Evolutionary conservation across 1,140 invertebrate species (phyloP).

Genomic region (Pachyrhynchus sulphureomaculatus): DNA sequence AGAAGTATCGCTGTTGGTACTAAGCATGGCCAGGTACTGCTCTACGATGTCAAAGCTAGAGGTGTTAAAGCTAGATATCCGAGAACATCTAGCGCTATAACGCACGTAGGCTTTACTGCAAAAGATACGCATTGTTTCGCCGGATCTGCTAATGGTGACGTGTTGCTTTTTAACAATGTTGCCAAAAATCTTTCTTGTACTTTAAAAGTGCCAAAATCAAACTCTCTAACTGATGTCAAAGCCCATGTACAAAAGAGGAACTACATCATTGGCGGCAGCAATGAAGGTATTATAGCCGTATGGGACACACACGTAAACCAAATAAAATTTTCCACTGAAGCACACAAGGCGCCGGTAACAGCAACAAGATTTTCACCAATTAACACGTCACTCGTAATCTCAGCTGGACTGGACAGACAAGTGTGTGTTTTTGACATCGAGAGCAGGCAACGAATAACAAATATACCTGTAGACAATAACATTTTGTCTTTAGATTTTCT

Average conservation of each 20-base stretch:
- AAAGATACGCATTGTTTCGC: slow-evolving; percentile 47
- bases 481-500: slow-evolving; percentile 46
- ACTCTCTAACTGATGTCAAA: slow-evolving; percentile 39
- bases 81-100: slow-evolving; percentile 32
- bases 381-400: slow-evolving; percentile 40
- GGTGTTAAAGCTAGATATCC: slow-evolving; percentile 41
- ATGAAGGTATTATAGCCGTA: slow-evolving; percentile 45
- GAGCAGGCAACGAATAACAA: slow-evolving; percentile 32
- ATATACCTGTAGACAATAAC: slow-evolving; percentile 38
- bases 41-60: slow-evolving; percentile 48
- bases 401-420: slow-evolving; percentile 42
- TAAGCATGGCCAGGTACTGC: slow-evolving; percentile 40
- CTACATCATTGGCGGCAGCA: slow-evolving; percentile 42
- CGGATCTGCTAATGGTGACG: slow-evolving; percentile 43
- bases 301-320: slow-evolving; percentile 48
- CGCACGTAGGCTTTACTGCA: slow-evolving; percentile 39
- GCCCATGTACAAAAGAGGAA: slow-evolving; percentile 43
- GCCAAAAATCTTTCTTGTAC: slow-evolving; percentile 36
- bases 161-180: slow-evolving; percentile 42
- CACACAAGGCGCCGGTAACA: slow-evolving; percentile 43
- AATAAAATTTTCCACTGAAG: slow-evolving; percentile 35
- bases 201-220: slow-evolving; percentile 43
- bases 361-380: slow-evolving; percentile 43
- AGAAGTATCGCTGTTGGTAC: slow-evolving; percentile 47
- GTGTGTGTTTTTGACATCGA: slow-evolving; percentile 45